Evolutionary conservation across 2,888 invertebrate species (phyloP).

Genomic region (Chaitophorus viminalis): DNA sequence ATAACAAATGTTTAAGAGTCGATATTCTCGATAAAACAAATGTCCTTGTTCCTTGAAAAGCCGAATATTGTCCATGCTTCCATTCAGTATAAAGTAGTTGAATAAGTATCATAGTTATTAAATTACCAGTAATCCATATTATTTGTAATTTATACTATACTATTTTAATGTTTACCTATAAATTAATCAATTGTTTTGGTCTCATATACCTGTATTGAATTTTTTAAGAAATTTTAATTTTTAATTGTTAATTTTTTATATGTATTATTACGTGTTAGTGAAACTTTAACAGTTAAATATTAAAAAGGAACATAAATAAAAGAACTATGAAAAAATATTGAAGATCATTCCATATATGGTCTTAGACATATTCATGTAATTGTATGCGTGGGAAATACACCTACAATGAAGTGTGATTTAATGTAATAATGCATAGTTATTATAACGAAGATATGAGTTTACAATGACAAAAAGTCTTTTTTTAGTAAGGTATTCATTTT

Average conservation of each 20-base stretch:
- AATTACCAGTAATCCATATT: neutral
- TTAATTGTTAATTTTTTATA: neutral
- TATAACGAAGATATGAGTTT: slow-evolving; percentile 17
- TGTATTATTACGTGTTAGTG: neutral
- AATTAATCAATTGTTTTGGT: neutral
- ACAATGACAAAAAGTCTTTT: slow-evolving; percentile 29
- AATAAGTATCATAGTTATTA: neutral
- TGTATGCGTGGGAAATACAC: slow-evolving; percentile 51
- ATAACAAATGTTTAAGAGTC: slow-evolving; percentile 26
- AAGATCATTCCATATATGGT: slow-evolving; percentile 12
- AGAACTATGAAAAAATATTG: neutral
- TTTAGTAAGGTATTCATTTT: slow-evolving; percentile 3
- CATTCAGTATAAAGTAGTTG: neutral
- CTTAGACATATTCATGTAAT: slow-evolving; percentile 43
- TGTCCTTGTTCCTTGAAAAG: too few relatives aligned
- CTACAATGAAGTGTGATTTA: slow-evolving; percentile 17
- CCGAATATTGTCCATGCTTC: neutral
- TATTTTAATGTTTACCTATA: neutral
- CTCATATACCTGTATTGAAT: neutral
- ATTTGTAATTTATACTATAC: neutral
- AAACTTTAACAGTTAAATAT: neutral
- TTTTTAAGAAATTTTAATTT: neutral
- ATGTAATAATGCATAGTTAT: slow-evolving; percentile 16
- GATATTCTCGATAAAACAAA: slow-evolving; percentile 3
- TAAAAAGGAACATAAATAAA: neutral